Percentiles rank a stretch among this genome's conserved stretches.
Evolutionary conservation across 2,888 invertebrate species (phyloP).

Genomic region (Gandaritis pyraliata): DNA sequence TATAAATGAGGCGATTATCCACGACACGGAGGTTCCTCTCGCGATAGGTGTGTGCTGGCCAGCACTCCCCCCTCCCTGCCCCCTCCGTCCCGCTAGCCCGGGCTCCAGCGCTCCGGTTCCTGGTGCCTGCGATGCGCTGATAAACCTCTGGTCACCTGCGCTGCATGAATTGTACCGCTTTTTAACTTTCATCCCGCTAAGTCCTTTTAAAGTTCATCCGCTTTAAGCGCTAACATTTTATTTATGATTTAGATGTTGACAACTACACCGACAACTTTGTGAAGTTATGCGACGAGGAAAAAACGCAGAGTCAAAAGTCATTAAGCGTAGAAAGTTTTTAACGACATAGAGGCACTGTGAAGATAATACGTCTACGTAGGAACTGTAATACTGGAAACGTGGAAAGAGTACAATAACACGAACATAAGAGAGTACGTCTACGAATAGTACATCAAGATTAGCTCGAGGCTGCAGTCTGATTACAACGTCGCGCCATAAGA

Average conservation of each 20-base stretch:
- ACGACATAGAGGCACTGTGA: constrained; percentile 30
- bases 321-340: constrained; percentile 28
- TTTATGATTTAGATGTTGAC: constrained; percentile 78
- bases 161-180: constrained; percentile 82
- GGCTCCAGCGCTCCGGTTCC: constrained; percentile 38
- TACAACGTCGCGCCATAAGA: constrained; percentile 65
- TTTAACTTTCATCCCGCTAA: constrained; percentile 80
- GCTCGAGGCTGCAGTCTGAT: constrained; percentile 77
- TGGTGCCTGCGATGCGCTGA: constrained; percentile 71
- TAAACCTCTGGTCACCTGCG: constrained; percentile 82
- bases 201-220: constrained; percentile 79
- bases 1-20: constrained; percentile 85
- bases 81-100: constrained; percentile 29
- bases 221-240: constrained; percentile 73
- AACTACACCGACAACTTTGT: constrained; percentile 62
- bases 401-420: constrained; percentile 70
- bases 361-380: constrained; percentile 37
- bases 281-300: constrained; percentile 51
- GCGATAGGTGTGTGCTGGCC: constrained; percentile 69
- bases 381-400: constrained; percentile 56
- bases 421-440: constrained; percentile 57
- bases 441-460: constrained; percentile 76
- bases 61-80: constrained; percentile 39
- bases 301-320: constrained; percentile 36
- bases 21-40: constrained; percentile 63